These are phyloP conservation scores for Felis chaus DNA, from an alignment of 2,113 vertebrate genomes.

Conservation along the genomic window DNA sequence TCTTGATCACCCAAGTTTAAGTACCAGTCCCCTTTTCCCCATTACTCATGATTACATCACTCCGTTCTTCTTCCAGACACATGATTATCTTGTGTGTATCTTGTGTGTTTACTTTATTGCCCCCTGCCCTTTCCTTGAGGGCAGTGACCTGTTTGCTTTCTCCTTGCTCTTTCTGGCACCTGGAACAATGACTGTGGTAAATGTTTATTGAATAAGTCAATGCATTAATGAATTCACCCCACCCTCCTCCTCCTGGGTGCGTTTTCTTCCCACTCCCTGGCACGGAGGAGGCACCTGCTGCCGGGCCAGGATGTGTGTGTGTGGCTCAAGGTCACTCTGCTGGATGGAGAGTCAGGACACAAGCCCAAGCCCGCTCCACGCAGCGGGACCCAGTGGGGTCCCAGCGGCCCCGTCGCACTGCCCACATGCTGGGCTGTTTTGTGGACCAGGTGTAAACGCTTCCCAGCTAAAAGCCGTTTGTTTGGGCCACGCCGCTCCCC, in stretches of 20 bases:
- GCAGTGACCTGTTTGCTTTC: background rate
- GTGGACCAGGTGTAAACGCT: background rate
- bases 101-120: rapidly evolving
- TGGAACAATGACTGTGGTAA: background rate
- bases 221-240: background rate
- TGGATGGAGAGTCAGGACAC: background rate
- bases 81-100: too few relatives aligned
- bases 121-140: background rate
- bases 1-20: background rate
- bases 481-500: background rate
- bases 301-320: background rate
- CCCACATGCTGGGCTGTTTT: rapidly evolving
- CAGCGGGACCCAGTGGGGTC: rapidly evolving
- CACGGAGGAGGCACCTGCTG: background rate
- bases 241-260: background rate
- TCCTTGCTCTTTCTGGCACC: background rate
- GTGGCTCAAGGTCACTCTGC: background rate
- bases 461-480: background rate
- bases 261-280: background rate
- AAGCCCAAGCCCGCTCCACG: background rate
- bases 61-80: background rate
- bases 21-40: rapidly evolving
- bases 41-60: rapidly evolving
- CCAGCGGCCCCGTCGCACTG: rapidly evolving
- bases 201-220: background rate